A percentile compares a stretch with the other conserved stretches of the same genome.
Evolutionary conservation across 1,140 invertebrate species (phyloP).

Genomic region (Andricus grossulariae): DNA sequence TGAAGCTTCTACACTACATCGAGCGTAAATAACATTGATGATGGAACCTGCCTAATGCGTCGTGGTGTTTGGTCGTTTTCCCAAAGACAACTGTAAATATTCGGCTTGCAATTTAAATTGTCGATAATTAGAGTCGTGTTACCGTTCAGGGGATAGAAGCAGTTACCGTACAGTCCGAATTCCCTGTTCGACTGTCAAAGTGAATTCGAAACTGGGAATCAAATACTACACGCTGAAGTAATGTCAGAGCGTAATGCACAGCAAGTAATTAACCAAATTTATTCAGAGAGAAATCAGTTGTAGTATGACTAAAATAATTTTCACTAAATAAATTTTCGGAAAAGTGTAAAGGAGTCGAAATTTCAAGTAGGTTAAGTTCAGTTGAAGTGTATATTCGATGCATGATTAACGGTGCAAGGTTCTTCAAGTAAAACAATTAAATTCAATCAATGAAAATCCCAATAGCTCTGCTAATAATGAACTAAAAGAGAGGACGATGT

Average conservation of each 20-base stretch:
- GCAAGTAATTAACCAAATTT: conserved; percentile 22
- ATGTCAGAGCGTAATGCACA: conserved; percentile 5
- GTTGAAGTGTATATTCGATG: background rate
- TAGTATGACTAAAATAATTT: background rate
- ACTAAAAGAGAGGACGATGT: background rate
- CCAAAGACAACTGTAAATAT: conserved; percentile 49
- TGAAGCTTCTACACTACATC: conserved; percentile 5
- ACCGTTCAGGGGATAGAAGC: conserved; percentile 46
- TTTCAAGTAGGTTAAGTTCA: too few relatives aligned
- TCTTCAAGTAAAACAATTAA: background rate
- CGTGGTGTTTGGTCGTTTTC: background rate
- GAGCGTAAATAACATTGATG: conserved; percentile 16
- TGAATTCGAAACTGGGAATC: conserved; percentile 49
- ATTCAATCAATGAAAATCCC: background rate
- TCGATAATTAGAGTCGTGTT: conserved; percentile 49
- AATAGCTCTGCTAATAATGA: background rate
- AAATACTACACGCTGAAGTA: conserved; percentile 7
- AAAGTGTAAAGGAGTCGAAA: too few relatives aligned
- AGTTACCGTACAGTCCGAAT: conserved; percentile 43
- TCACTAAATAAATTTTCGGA: too few relatives aligned
- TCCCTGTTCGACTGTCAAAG: conserved; percentile 49
- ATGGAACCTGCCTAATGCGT: conserved; percentile 7
- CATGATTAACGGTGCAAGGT: background rate
- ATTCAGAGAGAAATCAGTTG: background rate
- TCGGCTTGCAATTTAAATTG: conserved; percentile 46